phyloP scores from a whole-genome alignment of 1,140 invertebrate species.

The Schlechtendalia chinensis region DNA sequence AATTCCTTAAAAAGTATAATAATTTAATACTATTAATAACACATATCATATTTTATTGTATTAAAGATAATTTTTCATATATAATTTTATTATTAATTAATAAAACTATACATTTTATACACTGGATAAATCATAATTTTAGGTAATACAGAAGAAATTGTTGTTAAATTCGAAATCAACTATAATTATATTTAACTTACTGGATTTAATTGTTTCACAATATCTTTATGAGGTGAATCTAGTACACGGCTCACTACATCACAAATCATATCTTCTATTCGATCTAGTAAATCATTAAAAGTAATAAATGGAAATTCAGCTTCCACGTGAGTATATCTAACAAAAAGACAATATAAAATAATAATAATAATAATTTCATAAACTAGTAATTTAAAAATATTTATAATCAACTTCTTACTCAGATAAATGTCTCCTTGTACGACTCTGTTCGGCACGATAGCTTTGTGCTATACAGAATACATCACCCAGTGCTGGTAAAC shows the following conservation, averaged over 20 bases:
- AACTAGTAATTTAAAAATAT: conserved; percentile 5
- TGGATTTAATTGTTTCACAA: conserved; percentile 91
- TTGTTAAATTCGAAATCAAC: too few species aligned
- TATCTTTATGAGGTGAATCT: conserved; percentile 73
- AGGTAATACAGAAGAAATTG: too few species aligned
- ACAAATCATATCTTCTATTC: conserved; percentile 91
- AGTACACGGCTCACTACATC: conserved; percentile 93
- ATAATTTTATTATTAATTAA: neutral
- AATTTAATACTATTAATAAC: too few species aligned
- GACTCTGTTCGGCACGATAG: conserved; percentile 94
- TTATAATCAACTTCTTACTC: conserved; percentile 65
- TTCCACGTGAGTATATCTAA: conserved; percentile 92
- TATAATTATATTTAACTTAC: conserved; percentile 56
- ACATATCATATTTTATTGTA: too few species aligned
- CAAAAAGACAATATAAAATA: conserved; percentile 51
- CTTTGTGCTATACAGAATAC: conserved; percentile 97
- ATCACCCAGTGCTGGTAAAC: conserved; percentile 89
- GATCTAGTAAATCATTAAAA: conserved; percentile 87
- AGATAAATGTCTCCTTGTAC: conserved; percentile 93
- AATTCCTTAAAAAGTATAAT: conserved; percentile 62
- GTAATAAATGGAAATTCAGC: conserved; percentile 94
- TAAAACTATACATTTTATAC: too few species aligned
- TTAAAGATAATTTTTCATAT: too few species aligned
- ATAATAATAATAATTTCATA: neutral
- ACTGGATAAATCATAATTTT: too few species aligned